phyloP scores from a whole-genome alignment of 2,113 vertebrate genomes.

The Sclerurus mexicanus region DNA sequence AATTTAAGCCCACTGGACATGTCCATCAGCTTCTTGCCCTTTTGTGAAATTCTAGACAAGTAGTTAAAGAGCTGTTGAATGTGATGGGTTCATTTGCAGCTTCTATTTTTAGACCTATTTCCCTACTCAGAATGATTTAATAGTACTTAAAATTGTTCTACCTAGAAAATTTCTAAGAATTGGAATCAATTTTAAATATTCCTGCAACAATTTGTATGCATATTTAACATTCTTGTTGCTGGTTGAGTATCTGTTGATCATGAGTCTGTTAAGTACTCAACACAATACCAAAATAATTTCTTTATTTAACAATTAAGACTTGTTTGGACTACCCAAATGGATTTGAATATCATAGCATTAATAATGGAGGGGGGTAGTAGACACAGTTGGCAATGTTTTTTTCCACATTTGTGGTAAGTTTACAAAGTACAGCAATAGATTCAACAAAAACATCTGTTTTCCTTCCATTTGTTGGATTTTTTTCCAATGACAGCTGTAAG shows the following conservation, averaged over 20 bases:
- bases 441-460: neutral
- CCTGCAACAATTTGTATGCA: neutral
- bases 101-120: neutral
- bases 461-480: neutral
- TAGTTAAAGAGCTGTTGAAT: neutral
- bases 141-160: neutral
- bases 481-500: neutral
- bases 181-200: neutral
- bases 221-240: neutral
- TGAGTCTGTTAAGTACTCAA: neutral
- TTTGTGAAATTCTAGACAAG: neutral
- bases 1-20: neutral
- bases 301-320: neutral
- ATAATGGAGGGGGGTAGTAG: neutral
- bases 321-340: neutral
- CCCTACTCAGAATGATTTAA: neutral
- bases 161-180: neutral
- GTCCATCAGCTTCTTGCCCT: neutral
- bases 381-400: neutral
- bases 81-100: neutral
- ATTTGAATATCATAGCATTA: neutral
- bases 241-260: neutral
- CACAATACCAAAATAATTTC: neutral
- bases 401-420: neutral
- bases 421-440: neutral